Evolutionary conservation across 2,888 invertebrate species (phyloP).

Genomic region (Agrilus biguttatus): DNA sequence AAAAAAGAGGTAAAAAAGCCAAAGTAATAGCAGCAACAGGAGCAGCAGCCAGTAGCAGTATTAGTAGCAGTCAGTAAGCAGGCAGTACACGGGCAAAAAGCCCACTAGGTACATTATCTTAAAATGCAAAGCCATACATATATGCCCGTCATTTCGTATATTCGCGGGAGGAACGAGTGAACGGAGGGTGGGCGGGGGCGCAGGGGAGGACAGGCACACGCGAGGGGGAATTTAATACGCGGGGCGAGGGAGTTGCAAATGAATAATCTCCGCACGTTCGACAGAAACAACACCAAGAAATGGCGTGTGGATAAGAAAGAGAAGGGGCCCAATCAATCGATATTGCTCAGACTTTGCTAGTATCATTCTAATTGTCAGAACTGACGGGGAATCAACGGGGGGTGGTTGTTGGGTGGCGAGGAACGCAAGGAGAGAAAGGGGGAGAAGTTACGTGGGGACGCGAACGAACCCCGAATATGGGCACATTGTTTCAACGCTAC

Average conservation of each 20-base stretch:
- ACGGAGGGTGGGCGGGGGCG: background rate
- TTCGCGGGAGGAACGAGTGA: background rate
- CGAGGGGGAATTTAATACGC: constrained; percentile 3
- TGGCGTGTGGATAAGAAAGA: constrained; percentile 21
- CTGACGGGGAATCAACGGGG: constrained; percentile 11
- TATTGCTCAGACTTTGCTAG: constrained; percentile 30
- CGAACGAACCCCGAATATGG: constrained; percentile 1
- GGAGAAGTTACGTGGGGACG: background rate
- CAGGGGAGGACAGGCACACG: constrained; percentile 1
- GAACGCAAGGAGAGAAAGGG: constrained; percentile 7
- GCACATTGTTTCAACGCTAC: constrained; percentile 5
- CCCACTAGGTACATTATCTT: constrained; percentile 8
- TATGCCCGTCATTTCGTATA: background rate
- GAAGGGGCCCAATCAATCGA: constrained; percentile 27
- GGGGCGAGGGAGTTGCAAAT: constrained; percentile 18
- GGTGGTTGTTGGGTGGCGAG: constrained; percentile 8
- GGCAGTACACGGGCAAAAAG: constrained; percentile 6
- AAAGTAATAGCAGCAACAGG: too few relatives aligned
- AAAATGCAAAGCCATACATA: constrained; percentile 7
- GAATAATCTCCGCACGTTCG: constrained; percentile 23
- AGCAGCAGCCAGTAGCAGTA: too few relatives aligned
- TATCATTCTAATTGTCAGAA: constrained; percentile 32
- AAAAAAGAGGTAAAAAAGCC: too few relatives aligned
- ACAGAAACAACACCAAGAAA: constrained; percentile 21
- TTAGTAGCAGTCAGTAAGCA: too few relatives aligned